These are phyloP conservation scores for Gallinago solitaria DNA, from an alignment of 2,797 vertebrate genomes.

Conservation along the genomic window DNA sequence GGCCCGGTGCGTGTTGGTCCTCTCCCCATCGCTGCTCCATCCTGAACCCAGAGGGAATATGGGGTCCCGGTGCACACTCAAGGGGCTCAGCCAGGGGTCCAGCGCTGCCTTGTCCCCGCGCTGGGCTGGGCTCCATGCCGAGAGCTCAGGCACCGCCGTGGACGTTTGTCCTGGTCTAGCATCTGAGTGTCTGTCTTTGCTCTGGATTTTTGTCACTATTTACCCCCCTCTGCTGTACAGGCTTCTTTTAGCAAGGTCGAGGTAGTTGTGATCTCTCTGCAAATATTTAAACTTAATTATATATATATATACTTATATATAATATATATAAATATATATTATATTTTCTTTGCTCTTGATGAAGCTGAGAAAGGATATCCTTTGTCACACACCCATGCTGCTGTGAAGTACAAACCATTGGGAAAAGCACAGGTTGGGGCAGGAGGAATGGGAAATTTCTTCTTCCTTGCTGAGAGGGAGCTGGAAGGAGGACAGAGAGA, in stretches of 20 bases:
- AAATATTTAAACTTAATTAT: slow-evolving; percentile 82
- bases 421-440: background rate
- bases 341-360: slow-evolving; percentile 81
- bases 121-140: background rate
- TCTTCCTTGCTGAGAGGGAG: background rate
- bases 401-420: slow-evolving; percentile 72
- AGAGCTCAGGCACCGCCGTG: background rate
- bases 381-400: slow-evolving; percentile 74
- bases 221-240: slow-evolving; percentile 62
- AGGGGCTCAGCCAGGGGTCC: background rate
- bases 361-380: slow-evolving; percentile 74
- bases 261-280: slow-evolving; percentile 73
- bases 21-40: background rate
- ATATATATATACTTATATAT: slow-evolving; percentile 73
- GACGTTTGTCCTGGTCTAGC: background rate
- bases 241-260: slow-evolving; percentile 70
- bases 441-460: background rate
- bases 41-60: background rate
- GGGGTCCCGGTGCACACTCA: rapidly evolving
- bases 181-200: background rate
- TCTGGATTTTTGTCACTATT: slow-evolving; percentile 54
- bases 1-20: background rate
- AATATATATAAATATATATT: slow-evolving; percentile 78
- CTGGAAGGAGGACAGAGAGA: background rate
- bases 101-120: background rate